phyloP scores from a whole-genome alignment of 2,113 vertebrate genomes.

The Charina bottae region DNA sequence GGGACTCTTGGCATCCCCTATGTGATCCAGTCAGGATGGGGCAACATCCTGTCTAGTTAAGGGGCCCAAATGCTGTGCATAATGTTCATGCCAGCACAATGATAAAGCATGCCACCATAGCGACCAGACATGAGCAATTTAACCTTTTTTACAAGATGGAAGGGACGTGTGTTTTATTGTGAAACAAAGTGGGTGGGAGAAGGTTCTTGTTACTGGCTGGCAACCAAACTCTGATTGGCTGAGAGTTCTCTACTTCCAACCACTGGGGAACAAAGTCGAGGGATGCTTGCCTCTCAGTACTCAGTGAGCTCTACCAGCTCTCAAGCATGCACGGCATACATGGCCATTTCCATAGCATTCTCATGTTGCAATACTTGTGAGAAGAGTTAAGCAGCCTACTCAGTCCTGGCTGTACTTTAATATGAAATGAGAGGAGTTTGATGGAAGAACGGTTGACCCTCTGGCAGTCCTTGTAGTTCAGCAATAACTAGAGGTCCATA shows the following conservation, averaged over 20 bases:
- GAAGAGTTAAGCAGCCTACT: background rate
- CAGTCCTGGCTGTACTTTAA: background rate
- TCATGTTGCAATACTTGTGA: background rate
- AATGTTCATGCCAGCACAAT: background rate
- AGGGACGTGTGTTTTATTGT: background rate
- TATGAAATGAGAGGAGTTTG: background rate
- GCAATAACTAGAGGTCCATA: background rate
- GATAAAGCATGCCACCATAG: background rate
- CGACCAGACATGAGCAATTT: background rate
- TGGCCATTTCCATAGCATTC: background rate
- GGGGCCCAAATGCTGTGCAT: background rate
- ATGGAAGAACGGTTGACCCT: background rate
- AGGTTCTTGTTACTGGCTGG: background rate
- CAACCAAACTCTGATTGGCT: background rate
- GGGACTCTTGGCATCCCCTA: background rate
- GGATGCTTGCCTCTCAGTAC: background rate
- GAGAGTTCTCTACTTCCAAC: background rate
- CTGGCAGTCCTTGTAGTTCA: background rate
- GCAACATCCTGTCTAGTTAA: background rate
- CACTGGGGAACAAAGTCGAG: background rate
- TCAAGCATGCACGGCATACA: background rate
- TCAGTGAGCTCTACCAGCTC: background rate
- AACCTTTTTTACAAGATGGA: background rate
- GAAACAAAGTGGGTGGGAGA: background rate
- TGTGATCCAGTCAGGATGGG: background rate